Base-by-base conservation (phyloP, 2,888 invertebrate species). In the Nomada ferruginata region DNA sequence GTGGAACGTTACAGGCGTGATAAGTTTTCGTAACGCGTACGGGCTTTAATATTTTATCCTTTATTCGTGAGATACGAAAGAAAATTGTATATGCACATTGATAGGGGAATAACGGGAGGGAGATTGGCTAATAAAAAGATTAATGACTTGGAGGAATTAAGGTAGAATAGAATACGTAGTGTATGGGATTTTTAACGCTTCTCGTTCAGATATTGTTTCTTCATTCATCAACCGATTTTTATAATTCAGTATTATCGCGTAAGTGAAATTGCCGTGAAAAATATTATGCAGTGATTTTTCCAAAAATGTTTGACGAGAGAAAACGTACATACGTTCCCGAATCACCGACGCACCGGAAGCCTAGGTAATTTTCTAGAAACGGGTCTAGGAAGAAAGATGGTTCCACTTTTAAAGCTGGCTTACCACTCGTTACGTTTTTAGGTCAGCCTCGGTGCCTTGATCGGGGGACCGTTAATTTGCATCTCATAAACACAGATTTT, bases 351-450 rank as follows among this genome's bases (percentile, higher is more conserved):
- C 7, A 57, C 11, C 47, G 47, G 13, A 29, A 68, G 52, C 55
- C 52, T 55, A 47, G 23, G 47, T 70, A 65, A 77, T 77, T 77
- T 79, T 55, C 52, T 3, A 47, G 64, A 20, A 70, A 65, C 64
- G 59, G 53, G 52, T 60, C 60, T 65, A 53, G 23, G 65, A 78
- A 61, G 71, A 78, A 78, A 55, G 79, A 79, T 65, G 53, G 60
- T 57, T 53, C 70, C 44, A 77, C 68, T 76, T 76, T 76, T 69
- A 79, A 69, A 79, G 68, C 65, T 42, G 64, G 78, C 78, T 79
- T 79, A 79, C 79, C 79, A 78, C 79, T 78, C 79, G 61, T 78
- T 78, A 71, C 55, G 70, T 78, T 78, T 78, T 78, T 61, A 79
- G 78, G 79, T 79, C 70, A 65, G 64, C 2, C 52, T 42, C 61